Evolutionary conservation across 2,888 invertebrate species (phyloP).

Genomic region (Drosophila longiperda): DNA sequence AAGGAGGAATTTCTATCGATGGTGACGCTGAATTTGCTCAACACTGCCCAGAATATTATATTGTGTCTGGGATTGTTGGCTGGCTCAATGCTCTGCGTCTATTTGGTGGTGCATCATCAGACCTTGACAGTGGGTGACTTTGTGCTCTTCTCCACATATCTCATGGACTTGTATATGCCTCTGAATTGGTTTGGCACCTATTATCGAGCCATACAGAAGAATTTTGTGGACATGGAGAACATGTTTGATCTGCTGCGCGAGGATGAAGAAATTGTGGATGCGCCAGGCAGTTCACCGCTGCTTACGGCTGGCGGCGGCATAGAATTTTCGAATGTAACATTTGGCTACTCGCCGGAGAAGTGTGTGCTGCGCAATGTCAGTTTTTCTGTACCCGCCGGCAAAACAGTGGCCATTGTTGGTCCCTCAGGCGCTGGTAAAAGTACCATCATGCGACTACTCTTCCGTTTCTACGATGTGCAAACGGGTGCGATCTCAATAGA

Average conservation of each 20-base stretch:
- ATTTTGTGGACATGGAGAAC: conserved; percentile 99
- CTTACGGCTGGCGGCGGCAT: conserved; percentile 88
- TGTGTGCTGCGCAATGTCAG: conserved; percentile 91
- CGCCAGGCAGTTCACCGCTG: conserved; percentile 91
- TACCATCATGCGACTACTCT: conserved; percentile 96
- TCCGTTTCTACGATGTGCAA: conserved; percentile 98
- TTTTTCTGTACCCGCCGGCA: conserved; percentile 92
- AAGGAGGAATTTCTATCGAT: conserved; percentile 95
- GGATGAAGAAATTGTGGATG: conserved; percentile 94
- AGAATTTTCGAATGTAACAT: conserved; percentile 95
- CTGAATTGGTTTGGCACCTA: conserved; percentile 99
- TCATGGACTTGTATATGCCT: conserved; percentile 97
- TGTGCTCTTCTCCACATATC: conserved; percentile 97
- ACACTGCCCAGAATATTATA: conserved; percentile 95
- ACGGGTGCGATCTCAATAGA: conserved; percentile 94
- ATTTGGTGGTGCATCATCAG: conserved; percentile 90
- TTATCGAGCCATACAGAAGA: conserved; percentile 98
- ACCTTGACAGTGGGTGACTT: conserved; percentile 96
- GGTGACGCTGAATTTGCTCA: conserved; percentile 94
- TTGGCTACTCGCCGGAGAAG: conserved; percentile 93
- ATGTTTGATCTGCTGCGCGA: conserved; percentile 98
- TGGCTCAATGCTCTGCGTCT: conserved; percentile 95
- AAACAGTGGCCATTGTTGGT: conserved; percentile 94
- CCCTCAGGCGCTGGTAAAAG: conserved; percentile 97
- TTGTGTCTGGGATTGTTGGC: conserved; percentile 93